Evolutionary conservation across 1,140 invertebrate species (phyloP), one percentile per base, ranked within the genome.

Genomic region (Sesamia nonagrioides): DNA sequence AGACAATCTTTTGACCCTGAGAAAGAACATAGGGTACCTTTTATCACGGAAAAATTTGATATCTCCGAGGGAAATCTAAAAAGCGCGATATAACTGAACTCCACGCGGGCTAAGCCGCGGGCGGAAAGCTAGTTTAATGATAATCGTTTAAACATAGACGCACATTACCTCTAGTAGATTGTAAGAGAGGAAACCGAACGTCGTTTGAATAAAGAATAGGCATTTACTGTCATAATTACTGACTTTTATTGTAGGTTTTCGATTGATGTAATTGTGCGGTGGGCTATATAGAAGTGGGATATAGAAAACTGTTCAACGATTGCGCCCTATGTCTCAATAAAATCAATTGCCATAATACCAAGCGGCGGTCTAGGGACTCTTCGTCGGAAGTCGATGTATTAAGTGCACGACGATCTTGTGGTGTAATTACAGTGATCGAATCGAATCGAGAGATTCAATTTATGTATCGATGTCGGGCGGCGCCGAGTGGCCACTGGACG

Each of bases 351-450:
- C 75, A 69, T 85, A 88, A 83, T 84, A 84, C 78, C 74, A 76
- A 80, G 77, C 21, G 50, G 61, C 68, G 17, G 80, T 76, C 68
- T 72, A 78, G 45, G 68, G 73, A 58, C n/a, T 84, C 83, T 83
- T 86, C 78, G 78, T 78, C 84, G 85, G 85, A 88, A 88, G 84
- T 86, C 58, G 63, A 80, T 60, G 80, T 79, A 85, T 87, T 87
- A 86, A 86, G 72, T 78, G 61, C 74, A 76, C 78, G 76, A 82
- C 74, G 74, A 78, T 82, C 83, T 85, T 80, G 78, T 73, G 79
- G 72, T 77, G 63, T 88, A 85, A 89, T 89, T 89, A 86, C 83
- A 75, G 88, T 80, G 82, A 86, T 88, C 76, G 81, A 80, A 84
- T 84, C 76, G 76, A 85, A 84, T 86, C 84, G 84, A 80, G 86